Conservation (phyloP, 2,113 vertebrate species). For the Grus americana region DNA sequence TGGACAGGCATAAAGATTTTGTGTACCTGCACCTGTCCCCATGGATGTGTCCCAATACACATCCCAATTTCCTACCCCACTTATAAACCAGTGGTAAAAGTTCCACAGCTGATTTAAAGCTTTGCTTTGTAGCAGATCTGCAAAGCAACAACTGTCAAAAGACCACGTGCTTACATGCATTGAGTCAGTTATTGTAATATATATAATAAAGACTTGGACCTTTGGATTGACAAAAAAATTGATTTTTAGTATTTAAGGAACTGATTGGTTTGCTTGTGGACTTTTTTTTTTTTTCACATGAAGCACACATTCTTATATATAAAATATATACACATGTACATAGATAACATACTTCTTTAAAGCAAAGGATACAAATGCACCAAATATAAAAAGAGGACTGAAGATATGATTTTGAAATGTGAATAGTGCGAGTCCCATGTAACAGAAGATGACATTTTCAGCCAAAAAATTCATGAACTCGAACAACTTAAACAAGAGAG, state of each 20-base stretch:
- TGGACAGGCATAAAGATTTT: neutral
- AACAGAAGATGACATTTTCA: constrained; percentile 90
- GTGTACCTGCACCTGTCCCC: neutral
- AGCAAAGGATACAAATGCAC: constrained; percentile 87
- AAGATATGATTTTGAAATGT: constrained; percentile 85
- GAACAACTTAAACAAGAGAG: constrained; percentile 82
- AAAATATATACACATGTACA: rapidly evolving
- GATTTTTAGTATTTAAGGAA: neutral
- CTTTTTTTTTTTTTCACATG: neutral
- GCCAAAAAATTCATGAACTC: constrained; percentile 89
- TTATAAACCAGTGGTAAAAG: neutral
- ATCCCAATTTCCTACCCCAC: neutral
- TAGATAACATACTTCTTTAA: neutral
- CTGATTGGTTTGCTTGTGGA: neutral
- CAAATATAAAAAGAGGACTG: constrained; percentile 82
- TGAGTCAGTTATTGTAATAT: neutral
- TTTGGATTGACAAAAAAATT: neutral
- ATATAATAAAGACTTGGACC: neutral
- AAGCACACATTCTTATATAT: neutral
- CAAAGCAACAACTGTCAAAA: neutral
- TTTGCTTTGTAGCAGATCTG: neutral
- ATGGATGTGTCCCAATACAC: neutral
- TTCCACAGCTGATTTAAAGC: neutral
- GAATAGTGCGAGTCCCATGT: constrained; percentile 85
- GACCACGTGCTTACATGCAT: rapidly evolving